phyloP scores from a whole-genome alignment of 2,888 invertebrate species.

The Platyscelio sp. region DNA sequence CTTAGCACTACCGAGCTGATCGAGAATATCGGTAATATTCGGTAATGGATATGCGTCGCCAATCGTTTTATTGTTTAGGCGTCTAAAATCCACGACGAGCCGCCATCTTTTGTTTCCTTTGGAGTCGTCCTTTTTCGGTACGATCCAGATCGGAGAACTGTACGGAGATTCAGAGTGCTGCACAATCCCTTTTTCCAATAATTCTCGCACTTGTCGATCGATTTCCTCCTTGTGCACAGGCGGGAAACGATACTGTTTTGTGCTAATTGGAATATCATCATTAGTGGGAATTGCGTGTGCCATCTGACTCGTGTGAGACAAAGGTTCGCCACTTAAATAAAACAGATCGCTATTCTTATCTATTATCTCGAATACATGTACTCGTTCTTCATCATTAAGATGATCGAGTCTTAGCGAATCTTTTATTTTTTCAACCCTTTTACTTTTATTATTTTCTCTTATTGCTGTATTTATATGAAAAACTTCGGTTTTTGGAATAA shows the following conservation, averaged over 20 bases:
- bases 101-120: background rate
- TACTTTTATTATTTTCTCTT: too few relatives aligned
- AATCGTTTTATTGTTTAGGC: background rate
- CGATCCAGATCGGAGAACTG: constrained; percentile 1
- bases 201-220: background rate
- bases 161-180: background rate
- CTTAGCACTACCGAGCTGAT: background rate
- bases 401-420: too few relatives aligned
- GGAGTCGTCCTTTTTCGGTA: background rate
- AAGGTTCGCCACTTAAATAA: too few relatives aligned
- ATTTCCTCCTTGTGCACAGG: constrained; percentile 1
- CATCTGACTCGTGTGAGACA: too few relatives aligned
- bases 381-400: too few relatives aligned
- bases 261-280: background rate
- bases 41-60: constrained; percentile 5
- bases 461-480: too few relatives aligned
- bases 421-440: too few relatives aligned
- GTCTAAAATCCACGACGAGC: background rate
- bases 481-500: too few relatives aligned
- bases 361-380: too few relatives aligned
- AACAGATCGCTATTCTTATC: too few relatives aligned
- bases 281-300: background rate
- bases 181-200: background rate
- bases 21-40: background rate
- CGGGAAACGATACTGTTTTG: background rate